phyloP scores from a whole-genome alignment of 2,888 invertebrate genomes.

The Agriotes lineatus region DNA sequence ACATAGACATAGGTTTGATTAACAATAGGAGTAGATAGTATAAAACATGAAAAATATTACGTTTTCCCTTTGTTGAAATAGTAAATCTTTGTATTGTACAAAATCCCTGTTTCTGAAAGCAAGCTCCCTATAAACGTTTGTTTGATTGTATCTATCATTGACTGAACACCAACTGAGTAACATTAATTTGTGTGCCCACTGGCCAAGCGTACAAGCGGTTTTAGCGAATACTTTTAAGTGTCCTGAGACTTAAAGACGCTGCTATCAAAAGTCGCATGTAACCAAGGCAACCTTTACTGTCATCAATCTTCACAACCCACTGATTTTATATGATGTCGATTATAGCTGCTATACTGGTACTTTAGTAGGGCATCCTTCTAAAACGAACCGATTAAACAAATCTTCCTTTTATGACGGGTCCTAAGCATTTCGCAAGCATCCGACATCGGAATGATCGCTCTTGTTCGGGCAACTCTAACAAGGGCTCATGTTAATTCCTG shows the following conservation, averaged over 20 bases:
- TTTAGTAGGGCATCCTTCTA: conserved; percentile 42
- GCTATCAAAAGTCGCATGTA: conserved; percentile 37
- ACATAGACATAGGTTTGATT: too few species aligned
- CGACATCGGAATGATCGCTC: neutral
- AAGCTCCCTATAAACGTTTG: too few species aligned
- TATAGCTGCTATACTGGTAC: conserved; percentile 47
- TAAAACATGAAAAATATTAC: too few species aligned
- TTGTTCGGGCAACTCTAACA: neutral
- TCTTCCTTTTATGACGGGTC: conserved; percentile 44
- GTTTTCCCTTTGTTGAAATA: too few species aligned
- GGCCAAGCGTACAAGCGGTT: too few species aligned
- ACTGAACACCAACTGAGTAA: too few species aligned
- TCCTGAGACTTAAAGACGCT: conserved; percentile 24
- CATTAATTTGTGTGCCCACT: too few species aligned
- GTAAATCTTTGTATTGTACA: too few species aligned
- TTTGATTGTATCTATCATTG: too few species aligned
- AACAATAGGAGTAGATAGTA: too few species aligned
- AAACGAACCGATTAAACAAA: conserved; percentile 48
- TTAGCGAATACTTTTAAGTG: too few species aligned
- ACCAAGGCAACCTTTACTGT: conserved; percentile 48
- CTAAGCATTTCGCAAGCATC: neutral
- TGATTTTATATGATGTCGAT: conserved; percentile 53
- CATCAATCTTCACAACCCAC: conserved; percentile 52
- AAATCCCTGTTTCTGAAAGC: too few species aligned
- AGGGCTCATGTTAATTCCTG: neutral